These are phyloP conservation scores for Eclectus roratus DNA, from an alignment of 2,113 vertebrate genomes.

Conservation along the genomic window DNA sequence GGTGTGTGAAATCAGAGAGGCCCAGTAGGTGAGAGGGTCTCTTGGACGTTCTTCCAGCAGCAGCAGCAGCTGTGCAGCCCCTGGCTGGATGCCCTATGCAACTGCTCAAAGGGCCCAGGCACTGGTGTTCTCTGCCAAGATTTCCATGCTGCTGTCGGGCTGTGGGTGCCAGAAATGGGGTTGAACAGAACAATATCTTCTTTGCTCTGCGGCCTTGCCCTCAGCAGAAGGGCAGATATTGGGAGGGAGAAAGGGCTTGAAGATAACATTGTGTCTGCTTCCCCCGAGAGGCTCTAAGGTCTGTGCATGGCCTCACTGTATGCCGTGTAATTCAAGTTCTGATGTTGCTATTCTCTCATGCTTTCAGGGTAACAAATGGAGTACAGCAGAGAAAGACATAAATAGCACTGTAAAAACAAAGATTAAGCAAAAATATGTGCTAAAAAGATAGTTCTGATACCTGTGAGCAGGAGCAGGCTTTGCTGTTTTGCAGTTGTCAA, in stretches of 20 bases:
- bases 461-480: not conserved
- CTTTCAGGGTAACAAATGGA: not conserved
- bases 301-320: fast-evolving
- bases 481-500: not conserved
- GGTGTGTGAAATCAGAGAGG: not conserved
- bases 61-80: constrained; percentile 28
- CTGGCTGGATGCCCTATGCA: not conserved
- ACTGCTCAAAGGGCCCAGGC: not conserved
- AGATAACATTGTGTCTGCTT: not conserved
- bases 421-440: not conserved
- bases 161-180: not conserved
- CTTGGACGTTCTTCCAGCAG: not conserved
- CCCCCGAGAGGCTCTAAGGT: not conserved
- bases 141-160: not conserved
- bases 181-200: not conserved
- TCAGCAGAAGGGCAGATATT: not conserved
- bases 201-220: constrained; percentile 13
- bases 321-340: not conserved
- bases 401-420: not conserved
- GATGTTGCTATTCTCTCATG: not conserved
- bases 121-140: not conserved
- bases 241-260: not conserved
- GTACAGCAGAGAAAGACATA: not conserved
- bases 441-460: not conserved
- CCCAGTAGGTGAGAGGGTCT: not conserved